phyloP scores from a whole-genome alignment of 2,888 invertebrate species.

The Achlya flavicornis region DNA sequence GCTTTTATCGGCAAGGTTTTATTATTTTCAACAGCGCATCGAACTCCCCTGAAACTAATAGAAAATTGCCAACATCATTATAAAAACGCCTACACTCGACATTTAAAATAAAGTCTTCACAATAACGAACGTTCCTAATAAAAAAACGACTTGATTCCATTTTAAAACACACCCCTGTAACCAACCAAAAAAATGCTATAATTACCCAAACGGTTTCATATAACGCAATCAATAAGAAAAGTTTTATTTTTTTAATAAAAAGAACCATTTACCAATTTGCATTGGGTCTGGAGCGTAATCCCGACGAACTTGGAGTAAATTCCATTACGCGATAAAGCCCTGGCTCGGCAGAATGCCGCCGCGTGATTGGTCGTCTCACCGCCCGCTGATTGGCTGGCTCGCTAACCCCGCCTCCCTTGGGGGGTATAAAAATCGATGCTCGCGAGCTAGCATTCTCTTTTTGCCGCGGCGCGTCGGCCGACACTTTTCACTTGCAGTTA shows the following conservation, averaged over 20 bases:
- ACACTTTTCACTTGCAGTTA: conserved; percentile 77
- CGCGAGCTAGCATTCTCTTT: conserved; percentile 62
- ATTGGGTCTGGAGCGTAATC: conserved; percentile 59
- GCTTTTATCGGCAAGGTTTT: conserved; percentile 58
- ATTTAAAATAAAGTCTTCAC: not conserved
- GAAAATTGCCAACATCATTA: conserved; percentile 14
- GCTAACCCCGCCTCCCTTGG: conserved; percentile 72
- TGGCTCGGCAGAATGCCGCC: conserved; percentile 65
- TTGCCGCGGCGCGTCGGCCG: conserved; percentile 67
- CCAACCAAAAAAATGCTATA: not conserved
- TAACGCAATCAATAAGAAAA: conserved; percentile 45
- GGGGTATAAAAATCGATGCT: conserved; percentile 83
- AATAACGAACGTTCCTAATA: not conserved
- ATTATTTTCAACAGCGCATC: conserved; percentile 34
- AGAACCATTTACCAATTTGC: conserved; percentile 65
- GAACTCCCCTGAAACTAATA: conserved; percentile 17
- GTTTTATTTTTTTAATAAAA: conserved; percentile 37
- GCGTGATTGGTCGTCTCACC: conserved; percentile 78
- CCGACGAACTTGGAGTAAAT: conserved; percentile 65
- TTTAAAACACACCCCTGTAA: not conserved
- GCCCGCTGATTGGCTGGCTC: conserved; percentile 75
- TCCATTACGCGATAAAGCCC: conserved; percentile 80
- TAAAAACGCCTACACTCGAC: not conserved
- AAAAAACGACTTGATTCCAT: not conserved
- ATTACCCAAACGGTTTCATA: not conserved